Evolutionary conservation across 2,113 vertebrate species (phyloP), one percentile per base, ranked within the genome.

Genomic region (Fregata magnificens): DNA sequence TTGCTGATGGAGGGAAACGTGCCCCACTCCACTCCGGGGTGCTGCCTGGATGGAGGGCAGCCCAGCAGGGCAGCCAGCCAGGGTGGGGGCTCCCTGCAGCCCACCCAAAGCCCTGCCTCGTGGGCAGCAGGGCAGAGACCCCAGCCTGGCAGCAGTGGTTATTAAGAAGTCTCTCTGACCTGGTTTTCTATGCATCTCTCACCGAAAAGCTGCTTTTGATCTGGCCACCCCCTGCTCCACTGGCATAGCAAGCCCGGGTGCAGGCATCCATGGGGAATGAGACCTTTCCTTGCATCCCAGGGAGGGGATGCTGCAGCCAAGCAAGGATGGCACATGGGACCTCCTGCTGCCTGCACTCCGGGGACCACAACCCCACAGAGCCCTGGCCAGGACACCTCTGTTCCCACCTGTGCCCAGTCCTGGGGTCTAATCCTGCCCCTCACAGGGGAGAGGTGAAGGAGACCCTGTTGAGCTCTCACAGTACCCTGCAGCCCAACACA

Each of bases 271-370:
- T 1, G 3, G 16, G 40, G 34, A 90, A 65, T 3, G 38, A 85
- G 65, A 66, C 25, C 7, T 82, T 67, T 34, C 12, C 31, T 34
- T 71, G 9, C 6, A 6, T 63, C 29, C 74, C 19, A 19, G 32
- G 74, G 16, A 85, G 19, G 22, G 9, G 17, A 59, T 38, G 56
- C 61, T 76, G 32, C 34, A 92, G 38, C 31, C 74, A 85, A 40
- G 38, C 22, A 62, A 0, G 1, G 44, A 61, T 1, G 0, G 24
- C 1, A 0, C 1, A 0, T 44, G 9, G 24, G 45, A 85, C 29
- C 5, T 59, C 29, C 36, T 8, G 4, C 29, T 55, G 53, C 11
- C 36, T n/a, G 16, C 2, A 0, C 36, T 86, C 26, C 0, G 0
- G 58, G 40, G 22, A 63, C 52, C 52, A 38, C 32, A 84, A 13